A percentile compares a stretch with the other conserved stretches of the same genome.
Conservation (phyloP, 2,797 vertebrate species). For the Nyctibius grandis region DNA sequence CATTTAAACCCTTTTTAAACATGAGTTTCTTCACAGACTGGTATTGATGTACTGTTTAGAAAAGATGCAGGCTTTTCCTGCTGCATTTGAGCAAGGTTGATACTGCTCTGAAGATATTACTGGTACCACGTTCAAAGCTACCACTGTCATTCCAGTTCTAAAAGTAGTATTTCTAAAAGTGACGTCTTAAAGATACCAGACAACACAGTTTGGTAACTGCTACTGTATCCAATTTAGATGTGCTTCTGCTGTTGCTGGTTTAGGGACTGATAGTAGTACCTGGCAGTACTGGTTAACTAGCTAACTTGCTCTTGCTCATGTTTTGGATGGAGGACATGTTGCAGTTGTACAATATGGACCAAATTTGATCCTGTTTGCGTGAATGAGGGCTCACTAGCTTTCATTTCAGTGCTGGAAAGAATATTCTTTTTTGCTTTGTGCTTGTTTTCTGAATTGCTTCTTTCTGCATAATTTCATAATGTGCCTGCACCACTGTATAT, state of each 20-base stretch:
- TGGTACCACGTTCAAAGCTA: neutral
- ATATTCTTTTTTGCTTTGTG: neutral
- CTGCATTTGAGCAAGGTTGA: neutral
- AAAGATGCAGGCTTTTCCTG: neutral
- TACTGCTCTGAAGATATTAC: neutral
- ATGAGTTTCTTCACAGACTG: neutral
- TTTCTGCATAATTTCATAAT: neutral
- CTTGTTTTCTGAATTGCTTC: neutral
- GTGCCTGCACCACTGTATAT: neutral
- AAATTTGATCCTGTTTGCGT: neutral
- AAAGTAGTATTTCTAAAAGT: neutral
- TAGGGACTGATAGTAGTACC: neutral
- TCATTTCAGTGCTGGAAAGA: neutral
- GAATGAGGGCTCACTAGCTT: neutral
- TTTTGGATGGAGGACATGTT: neutral
- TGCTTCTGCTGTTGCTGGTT: neutral
- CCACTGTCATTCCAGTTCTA: neutral
- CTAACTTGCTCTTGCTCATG: neutral
- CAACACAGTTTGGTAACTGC: neutral
- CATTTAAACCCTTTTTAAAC: neutral
- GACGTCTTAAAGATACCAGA: neutral
- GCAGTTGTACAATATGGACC: neutral
- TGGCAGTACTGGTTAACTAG: neutral
- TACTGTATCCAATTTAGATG: neutral
- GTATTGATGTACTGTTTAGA: neutral